These are phyloP conservation scores for Acronicta aceris DNA, from an alignment of 2,888 invertebrate genomes.

Conservation along the genomic window DNA sequence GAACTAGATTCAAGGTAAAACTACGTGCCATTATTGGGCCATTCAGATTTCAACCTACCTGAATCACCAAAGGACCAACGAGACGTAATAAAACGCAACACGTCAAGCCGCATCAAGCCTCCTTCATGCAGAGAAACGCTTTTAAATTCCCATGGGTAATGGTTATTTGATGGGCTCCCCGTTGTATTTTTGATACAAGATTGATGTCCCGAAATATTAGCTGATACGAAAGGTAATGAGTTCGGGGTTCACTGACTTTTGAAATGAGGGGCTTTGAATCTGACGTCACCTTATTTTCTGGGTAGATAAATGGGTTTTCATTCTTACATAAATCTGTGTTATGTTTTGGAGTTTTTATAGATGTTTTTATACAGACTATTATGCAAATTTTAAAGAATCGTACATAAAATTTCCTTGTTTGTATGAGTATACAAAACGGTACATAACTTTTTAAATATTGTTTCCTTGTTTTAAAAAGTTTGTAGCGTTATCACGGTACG, in stretches of 20 bases:
- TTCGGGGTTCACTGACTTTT: conserved; percentile 48
- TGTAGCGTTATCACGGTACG: too few relatives aligned
- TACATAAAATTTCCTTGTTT: background rate
- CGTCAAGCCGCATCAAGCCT: conserved; percentile 38
- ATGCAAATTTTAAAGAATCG: background rate
- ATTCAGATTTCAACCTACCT: conserved; percentile 7
- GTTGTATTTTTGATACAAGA: conserved; percentile 70
- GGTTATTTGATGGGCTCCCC: conserved; percentile 71
- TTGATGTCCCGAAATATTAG: conserved; percentile 71
- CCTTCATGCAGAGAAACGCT: conserved; percentile 38
- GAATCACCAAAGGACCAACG: conserved; percentile 15
- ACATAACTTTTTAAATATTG: too few relatives aligned
- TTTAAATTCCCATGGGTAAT: conserved; percentile 63
- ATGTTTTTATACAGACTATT: background rate
- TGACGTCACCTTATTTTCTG: conserved; percentile 39
- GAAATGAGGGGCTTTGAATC: conserved; percentile 34
- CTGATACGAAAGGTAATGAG: conserved; percentile 48
- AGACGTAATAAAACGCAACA: conserved; percentile 43
- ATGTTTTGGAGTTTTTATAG: conserved; percentile 8
- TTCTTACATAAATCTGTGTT: conserved; percentile 11
- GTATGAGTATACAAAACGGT: too few relatives aligned
- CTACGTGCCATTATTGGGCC: background rate
- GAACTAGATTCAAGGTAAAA: too few relatives aligned
- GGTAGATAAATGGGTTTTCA: conserved; percentile 13
- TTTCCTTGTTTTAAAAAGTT: too few relatives aligned